Evolutionary conservation across 2,113 vertebrate genomes (phyloP), one percentile per base, ranked within the genome.

Genomic region (Carassius auratus): DNA sequence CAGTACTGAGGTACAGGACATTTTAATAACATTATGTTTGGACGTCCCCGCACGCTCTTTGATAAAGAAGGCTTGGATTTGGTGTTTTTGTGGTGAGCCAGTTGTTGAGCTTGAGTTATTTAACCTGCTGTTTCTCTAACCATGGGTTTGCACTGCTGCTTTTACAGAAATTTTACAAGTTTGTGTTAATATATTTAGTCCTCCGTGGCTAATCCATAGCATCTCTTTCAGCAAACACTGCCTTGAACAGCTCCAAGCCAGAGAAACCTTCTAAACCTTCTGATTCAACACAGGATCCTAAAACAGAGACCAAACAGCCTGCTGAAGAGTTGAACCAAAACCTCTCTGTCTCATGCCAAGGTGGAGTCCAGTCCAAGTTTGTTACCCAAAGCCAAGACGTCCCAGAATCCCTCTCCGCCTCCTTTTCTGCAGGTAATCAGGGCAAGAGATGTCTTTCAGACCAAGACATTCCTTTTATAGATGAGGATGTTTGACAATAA

Each of bases 1-100:
- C 96, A 97, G 97, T 97, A 96, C 93, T 90, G 92, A 96, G 96
- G 96, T 91, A 87, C 45, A 89, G 30, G 57, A 3, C 0, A 5
- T 59, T 83, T 81, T 55, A 15, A 15, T 14, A 57, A n/a, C 68
- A 14, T 30, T 19, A 59, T 62, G 62, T 38, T 76, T 81, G 52
- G 13, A 10, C 1, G 36, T 8, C 17, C 12, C 42, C 21, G 38
- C 64, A 64, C 73, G 38, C 45, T 85, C 38, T 68, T 7, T 0
- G n/a, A 19, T 2, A 23, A 59, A 26, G 23, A 73, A 17, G 80
- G 30, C 64, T 74, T 71, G 64, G 38, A 76, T 74, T 30, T 0
- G 57, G 64, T 57, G 38, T 17, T 73, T 10, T 42, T 52, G 45
- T 4, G 48, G 48, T 52, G 57, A 76, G 61, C 62, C 3, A 3